Percentiles rank a stretch among this genome's conserved stretches.
phyloP scores from a whole-genome alignment of 2,113 vertebrate species.

The Dasypus novemcinctus region DNA sequence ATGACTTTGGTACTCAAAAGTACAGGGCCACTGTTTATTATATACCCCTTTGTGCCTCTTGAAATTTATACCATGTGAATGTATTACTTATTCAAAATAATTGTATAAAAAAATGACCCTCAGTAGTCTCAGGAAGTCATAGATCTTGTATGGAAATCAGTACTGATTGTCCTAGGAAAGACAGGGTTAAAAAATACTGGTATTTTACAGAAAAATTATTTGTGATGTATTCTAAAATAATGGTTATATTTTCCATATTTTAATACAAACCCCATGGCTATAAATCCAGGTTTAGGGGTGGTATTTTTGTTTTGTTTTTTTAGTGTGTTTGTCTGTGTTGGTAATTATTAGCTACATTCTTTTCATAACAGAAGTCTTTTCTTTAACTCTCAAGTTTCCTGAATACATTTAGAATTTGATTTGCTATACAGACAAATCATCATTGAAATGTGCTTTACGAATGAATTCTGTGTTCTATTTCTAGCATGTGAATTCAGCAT shows the following conservation, averaged over 20 bases:
- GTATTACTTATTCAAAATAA: neutral
- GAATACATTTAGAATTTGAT: neutral
- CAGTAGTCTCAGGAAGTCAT: neutral
- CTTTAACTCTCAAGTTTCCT: neutral
- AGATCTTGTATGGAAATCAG: neutral
- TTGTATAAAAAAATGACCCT: neutral
- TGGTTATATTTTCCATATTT: neutral
- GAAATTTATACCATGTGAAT: neutral
- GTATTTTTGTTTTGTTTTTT: fast-evolving
- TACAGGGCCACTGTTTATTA: neutral
- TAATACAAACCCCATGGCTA: neutral
- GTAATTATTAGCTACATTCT: neutral
- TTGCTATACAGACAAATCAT: neutral
- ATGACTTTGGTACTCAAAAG: neutral
- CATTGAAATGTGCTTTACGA: neutral
- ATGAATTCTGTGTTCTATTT: neutral
- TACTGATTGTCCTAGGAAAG: neutral
- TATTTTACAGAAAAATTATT: neutral
- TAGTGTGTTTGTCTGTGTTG: fast-evolving
- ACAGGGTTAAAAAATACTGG: neutral
- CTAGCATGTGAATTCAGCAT: neutral
- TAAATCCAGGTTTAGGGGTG: neutral
- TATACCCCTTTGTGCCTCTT: neutral
- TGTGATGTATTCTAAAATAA: neutral
- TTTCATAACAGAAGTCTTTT: neutral